Base-by-base conservation (phyloP, 2,888 invertebrate species). In the Drosophila neotestacea region DNA sequence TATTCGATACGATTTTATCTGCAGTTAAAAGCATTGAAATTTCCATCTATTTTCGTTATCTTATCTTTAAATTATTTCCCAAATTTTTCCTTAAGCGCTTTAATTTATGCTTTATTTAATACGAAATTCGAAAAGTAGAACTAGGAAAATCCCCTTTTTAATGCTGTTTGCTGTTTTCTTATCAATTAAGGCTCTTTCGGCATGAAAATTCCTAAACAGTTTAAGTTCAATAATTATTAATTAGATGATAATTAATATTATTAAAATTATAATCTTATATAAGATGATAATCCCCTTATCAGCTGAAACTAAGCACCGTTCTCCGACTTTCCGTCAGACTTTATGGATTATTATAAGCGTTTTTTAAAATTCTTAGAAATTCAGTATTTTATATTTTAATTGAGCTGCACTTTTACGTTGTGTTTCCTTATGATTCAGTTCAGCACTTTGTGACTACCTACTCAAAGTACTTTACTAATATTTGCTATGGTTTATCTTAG, bases 251-350 rank as follows among this genome's bases (percentile, higher is more conserved):
- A n/a, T n/a, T n/a, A n/a, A n/a, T n/a, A n/a, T n/a, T n/a, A n/a
- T n/a, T n/a, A n/a, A n/a, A n/a, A n/a, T n/a, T n/a, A n/a, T n/a
- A 41, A 16, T n/a, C 28, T 28, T 28, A 39, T 28, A 54, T 27
- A 30, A 41, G 22, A 36, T 36, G 30, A 7, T 9, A 10, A 54
- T 47, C 32, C 16, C 16, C 6, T 36, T 55, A 48, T 67, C 47
- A 67, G 55, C 7, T 6, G 7, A 16, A 22, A 30, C 6, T 42
- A 16, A n/a, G 34, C 22, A 30, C 2, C 3, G 1, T 10, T 4
- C 6, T 22, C 16, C 6, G 42, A 11, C 22, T 27, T 11, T 27
- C 44, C 28, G 7, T 30, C 28, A 4, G 9, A 4, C 4, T 47
- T 30, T 47, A 47, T 30, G 6, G 2, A 6, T 9, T 36, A 13